Evolutionary conservation across 2,113 vertebrate species (phyloP).

Genomic region (Stegostoma tigrinum): DNA sequence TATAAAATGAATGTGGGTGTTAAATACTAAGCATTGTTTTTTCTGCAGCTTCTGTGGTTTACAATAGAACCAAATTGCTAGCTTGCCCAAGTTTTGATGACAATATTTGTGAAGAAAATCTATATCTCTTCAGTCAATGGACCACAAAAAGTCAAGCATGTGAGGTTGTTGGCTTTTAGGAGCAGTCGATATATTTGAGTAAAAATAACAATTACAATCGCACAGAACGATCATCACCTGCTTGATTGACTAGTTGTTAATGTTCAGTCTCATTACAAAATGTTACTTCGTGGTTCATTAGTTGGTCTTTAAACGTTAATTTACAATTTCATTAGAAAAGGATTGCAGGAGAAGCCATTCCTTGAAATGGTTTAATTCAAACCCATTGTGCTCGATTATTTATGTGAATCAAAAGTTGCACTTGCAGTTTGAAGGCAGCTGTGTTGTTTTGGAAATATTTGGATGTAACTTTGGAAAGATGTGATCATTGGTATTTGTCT

Average conservation of each 20-base stretch:
- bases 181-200: background rate
- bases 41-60: background rate
- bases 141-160: background rate
- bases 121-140: background rate
- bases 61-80: background rate
- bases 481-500: background rate
- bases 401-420: background rate
- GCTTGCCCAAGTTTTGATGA: background rate
- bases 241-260: background rate
- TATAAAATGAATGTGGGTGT: background rate
- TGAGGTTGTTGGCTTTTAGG: background rate
- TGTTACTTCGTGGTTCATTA: background rate
- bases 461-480: background rate
- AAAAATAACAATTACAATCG: background rate
- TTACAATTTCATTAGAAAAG: background rate
- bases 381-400: background rate
- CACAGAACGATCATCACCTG: background rate
- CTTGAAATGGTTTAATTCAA: background rate
- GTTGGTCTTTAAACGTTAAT: background rate
- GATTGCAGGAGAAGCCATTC: background rate
- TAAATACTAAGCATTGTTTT: background rate
- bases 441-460: constrained; percentile 12
- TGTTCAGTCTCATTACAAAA: background rate
- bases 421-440: background rate
- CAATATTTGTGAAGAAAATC: background rate